Conservation (phyloP, 2,797 vertebrate genomes). For the Xiphorhynchus erythropygius region DNA sequence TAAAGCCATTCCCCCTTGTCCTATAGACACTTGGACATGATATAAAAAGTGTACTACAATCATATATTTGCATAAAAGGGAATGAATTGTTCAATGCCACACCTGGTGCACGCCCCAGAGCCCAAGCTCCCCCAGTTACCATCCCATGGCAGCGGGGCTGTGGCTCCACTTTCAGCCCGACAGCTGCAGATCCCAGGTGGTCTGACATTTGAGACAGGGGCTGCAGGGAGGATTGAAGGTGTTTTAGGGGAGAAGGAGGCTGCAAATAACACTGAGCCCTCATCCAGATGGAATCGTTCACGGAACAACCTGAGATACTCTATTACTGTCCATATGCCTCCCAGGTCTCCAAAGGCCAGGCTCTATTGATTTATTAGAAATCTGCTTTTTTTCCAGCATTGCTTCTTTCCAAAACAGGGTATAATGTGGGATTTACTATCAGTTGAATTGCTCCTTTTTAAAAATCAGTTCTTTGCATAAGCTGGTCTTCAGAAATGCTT, state of each 20-base stretch:
- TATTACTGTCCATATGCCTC: slow-evolving; percentile 82
- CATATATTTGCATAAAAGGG: accelerated
- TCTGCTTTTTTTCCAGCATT: slow-evolving; percentile 49
- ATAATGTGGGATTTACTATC: slow-evolving; percentile 40
- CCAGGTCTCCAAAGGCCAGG: slow-evolving; percentile 80
- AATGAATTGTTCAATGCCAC: background rate
- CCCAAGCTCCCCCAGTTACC: background rate
- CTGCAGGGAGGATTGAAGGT: slow-evolving; percentile 88
- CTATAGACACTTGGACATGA: accelerated
- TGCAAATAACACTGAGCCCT: slow-evolving; percentile 85
- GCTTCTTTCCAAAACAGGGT: slow-evolving; percentile 59
- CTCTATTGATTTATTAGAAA: slow-evolving; percentile 82
- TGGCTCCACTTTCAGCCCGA: slow-evolving; percentile 85
- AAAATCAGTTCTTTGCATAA: slow-evolving; percentile 47
- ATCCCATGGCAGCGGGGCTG: background rate
- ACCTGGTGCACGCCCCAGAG: accelerated
- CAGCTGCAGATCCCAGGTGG: slow-evolving; percentile 97
- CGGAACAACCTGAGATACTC: slow-evolving; percentile 88
- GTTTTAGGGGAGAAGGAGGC: slow-evolving; percentile 82
- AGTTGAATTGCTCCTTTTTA: background rate
- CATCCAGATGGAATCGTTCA: slow-evolving; percentile 84
- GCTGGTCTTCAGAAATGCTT: slow-evolving; percentile 55
- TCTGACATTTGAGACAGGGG: slow-evolving; percentile 93
- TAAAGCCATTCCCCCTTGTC: background rate
- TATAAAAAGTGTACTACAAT: accelerated